These are phyloP conservation scores for Ethmia dodecea DNA, from an alignment of 2,888 invertebrate genomes.

Conservation along the genomic window DNA sequence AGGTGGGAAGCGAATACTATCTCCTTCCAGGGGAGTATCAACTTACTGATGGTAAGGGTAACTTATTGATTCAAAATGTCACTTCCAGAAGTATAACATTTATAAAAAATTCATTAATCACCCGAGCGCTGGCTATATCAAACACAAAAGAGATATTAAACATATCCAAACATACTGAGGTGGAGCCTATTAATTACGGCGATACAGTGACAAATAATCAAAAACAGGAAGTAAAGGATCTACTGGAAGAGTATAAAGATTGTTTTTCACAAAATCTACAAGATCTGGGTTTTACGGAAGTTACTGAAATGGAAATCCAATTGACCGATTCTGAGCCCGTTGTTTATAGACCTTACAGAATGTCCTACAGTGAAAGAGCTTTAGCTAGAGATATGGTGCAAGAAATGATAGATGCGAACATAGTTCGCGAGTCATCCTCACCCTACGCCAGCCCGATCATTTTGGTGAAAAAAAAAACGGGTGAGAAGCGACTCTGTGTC, in stretches of 20 bases:
- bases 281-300: slow-evolving; percentile 16
- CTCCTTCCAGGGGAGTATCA: slow-evolving; percentile 4
- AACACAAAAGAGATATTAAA: background rate
- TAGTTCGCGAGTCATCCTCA: slow-evolving; percentile 20
- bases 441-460: slow-evolving; percentile 25
- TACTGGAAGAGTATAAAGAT: slow-evolving; percentile 6
- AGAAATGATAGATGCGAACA: slow-evolving; percentile 18
- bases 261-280: slow-evolving; percentile 17
- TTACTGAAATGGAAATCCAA: slow-evolving; percentile 18
- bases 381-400: slow-evolving; percentile 17
- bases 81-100: background rate
- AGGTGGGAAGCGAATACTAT: background rate
- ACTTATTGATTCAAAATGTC: slow-evolving; percentile 2
- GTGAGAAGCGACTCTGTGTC: slow-evolving; percentile 19
- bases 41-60: background rate
- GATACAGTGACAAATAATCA: background rate
- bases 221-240: background rate
- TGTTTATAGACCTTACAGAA: slow-evolving; percentile 19
- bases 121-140: background rate
- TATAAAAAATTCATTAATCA: background rate
- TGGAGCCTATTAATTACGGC: background rate
- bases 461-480: slow-evolving; percentile 22
- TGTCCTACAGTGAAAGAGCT: slow-evolving; percentile 15
- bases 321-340: slow-evolving; percentile 16
- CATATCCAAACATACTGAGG: background rate